Base-by-base conservation (phyloP, 2,888 invertebrate species). In the Homarus gammarus region DNA sequence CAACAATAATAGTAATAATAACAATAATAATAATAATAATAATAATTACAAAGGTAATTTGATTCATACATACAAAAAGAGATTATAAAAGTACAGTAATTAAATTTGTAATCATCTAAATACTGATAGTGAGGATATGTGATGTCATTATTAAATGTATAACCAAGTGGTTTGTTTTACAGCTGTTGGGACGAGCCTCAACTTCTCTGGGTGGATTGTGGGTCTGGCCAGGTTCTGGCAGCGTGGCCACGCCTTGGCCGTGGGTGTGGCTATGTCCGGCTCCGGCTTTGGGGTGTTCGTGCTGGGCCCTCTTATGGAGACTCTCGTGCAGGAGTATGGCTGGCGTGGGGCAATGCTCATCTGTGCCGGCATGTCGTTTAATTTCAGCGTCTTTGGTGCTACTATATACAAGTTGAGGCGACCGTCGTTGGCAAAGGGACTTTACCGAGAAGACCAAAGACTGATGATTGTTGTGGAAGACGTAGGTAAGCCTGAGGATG, bases 291-390 rank as follows among this genome's bases (percentile, higher is more conserved):
- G 93, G 0, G 82, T 93, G 51, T 91, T 92, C 51, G 27, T 91
- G 38, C 83, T 92, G 22, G 92, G 92, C 1, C 93, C 92, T 5
- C 64, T 85, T 18, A 89, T 93, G 27, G 84, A 90, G 64, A 33
- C 10, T 33, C 33, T 92, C 27, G 91, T 92, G 22, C 75, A 61
- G 31, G 85, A 90, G 38, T 92, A 88, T 51, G 93, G 93, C 31
- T 93, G 92, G 93, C 70, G 93, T 31, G 92, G 92, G n/a, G 92
- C 92, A 18, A 89, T 92, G 84, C 79, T 93, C 38, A 90, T 93
- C 49, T 91, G 89, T 61, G 92, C 92, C 5, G 92, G 92, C 22
- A 49, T 92, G 64, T 90, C 92, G 22, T 91, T 93, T 33, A 91
- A 92, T 36, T 91, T 93, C 51, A 90, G 91, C 82, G 89, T 93